Base-by-base conservation (phyloP, 2,888 invertebrate species). In the Thysanoteuthis rhombus region DNA sequence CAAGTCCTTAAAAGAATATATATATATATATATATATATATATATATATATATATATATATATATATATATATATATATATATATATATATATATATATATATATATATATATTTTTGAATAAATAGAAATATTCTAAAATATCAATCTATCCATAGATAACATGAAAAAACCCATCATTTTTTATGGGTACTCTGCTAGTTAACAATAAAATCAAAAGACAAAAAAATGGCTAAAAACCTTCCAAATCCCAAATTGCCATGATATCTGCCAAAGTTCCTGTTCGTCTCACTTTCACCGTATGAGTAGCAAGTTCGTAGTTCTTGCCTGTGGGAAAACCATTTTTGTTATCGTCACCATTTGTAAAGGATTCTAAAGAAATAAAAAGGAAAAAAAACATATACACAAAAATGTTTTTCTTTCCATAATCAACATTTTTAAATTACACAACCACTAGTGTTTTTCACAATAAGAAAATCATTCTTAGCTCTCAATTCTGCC, bases 301-400 rank as follows among this genome's bases (percentile, higher is more conserved):
- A 96, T 98, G 98, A 5, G 97, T 97, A 0, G 98, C 98, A 93
- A 98, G 96, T 95, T 97, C 97, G 95, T 97, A 98, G 47, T 95
- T 96, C 75, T 92, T 92, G n/a, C 42, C n/a, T 12, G 92, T n/a
- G 8, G 32, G 92, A 32, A 45, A 38, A 8, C 45, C 40, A 92
- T 40, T n/a, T 42, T 92, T 45, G 92, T 92, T 36, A 39, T n/a
- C 45, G n/a, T 92, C 45, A 92, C 92, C 92, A 45, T 92, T 92
- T 92, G 92, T 8, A 45, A 45, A 45, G 16, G 75, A n/a, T 36
- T 75, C 75, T 75, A 75, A 16, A 75, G n/a, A 75, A 75, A 75
- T 75, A 19, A 16, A 75, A 75, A 16, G 1, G 16, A 75, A 75
- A 75, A 75, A 2, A 75, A 75, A 75, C 5, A 52, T 45, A 45